Evolutionary conservation across 2,797 vertebrate species (phyloP).

Genomic region (Cyclura pinguis): DNA sequence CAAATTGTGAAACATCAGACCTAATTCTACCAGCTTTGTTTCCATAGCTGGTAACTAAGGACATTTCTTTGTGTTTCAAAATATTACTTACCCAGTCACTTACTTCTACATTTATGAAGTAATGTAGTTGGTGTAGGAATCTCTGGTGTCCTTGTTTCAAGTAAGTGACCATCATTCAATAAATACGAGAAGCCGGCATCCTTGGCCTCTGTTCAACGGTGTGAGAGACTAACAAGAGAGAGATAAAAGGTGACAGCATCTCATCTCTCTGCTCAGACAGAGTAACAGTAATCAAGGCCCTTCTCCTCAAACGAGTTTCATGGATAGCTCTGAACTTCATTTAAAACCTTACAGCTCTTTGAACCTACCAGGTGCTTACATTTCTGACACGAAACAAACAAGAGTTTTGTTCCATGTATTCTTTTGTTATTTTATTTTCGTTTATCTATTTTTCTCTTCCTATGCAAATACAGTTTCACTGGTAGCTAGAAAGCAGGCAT

Average conservation of each 20-base stretch:
- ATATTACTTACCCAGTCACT: not conserved
- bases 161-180: constrained; percentile 25
- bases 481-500: constrained; percentile 46
- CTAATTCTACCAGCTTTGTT: not conserved
- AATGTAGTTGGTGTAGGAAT: not conserved
- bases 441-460: constrained; percentile 15
- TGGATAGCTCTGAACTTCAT: not conserved
- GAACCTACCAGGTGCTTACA: constrained; percentile 13
- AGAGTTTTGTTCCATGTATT: constrained; percentile 16
- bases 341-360: not conserved
- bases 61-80: not conserved
- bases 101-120: not conserved
- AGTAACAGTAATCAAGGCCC: constrained; percentile 26
- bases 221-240: not conserved
- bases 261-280: constrained; percentile 42
- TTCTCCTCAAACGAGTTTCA: constrained; percentile 44
- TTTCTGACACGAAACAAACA: not conserved
- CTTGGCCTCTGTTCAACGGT: constrained; percentile 23
- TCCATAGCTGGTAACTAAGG: not conserved
- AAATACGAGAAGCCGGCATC: constrained; percentile 27
- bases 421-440: not conserved
- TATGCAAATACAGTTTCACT: constrained; percentile 53
- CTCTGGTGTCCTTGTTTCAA: constrained; percentile 48
- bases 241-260: constrained; percentile 32
- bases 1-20: not conserved